These are phyloP conservation scores for Sebastiscus tertius DNA, from an alignment of 2,797 vertebrate species.

Conservation along the genomic window DNA sequence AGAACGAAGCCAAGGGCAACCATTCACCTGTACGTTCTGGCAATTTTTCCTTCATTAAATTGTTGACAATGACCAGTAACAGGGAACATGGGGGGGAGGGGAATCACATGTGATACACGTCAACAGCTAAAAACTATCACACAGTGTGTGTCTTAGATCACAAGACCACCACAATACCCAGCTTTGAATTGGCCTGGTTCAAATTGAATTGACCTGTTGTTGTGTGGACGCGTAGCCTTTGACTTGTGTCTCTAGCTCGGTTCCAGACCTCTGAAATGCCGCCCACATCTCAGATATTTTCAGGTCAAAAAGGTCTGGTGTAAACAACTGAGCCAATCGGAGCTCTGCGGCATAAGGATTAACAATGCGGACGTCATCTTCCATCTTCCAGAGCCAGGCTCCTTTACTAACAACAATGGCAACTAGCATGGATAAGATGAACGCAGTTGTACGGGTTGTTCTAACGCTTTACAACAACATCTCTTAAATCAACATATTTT, in stretches of 20 bases:
- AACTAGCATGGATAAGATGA: not conserved
- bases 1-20: not conserved
- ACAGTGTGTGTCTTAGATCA: not conserved
- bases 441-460: not conserved
- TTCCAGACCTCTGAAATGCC: not conserved
- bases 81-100: not conserved
- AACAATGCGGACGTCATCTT: not conserved
- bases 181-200: not conserved
- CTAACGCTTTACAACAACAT: not conserved
- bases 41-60: not conserved
- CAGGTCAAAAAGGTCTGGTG: not conserved
- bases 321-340: not conserved
- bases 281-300: not conserved
- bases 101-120: not conserved
- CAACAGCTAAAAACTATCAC: not conserved
- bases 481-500: not conserved
- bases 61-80: not conserved
- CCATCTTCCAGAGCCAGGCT: not conserved
- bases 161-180: not conserved
- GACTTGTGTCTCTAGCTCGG: not conserved
- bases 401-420: not conserved
- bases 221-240: not conserved
- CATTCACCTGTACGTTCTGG: not conserved
- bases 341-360: not conserved
- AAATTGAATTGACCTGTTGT: slow-evolving; percentile 5